Evolutionary conservation across 2,797 vertebrate species (phyloP), one percentile per base, ranked within the genome.

Genomic region (Lacerta bilineata): DNA sequence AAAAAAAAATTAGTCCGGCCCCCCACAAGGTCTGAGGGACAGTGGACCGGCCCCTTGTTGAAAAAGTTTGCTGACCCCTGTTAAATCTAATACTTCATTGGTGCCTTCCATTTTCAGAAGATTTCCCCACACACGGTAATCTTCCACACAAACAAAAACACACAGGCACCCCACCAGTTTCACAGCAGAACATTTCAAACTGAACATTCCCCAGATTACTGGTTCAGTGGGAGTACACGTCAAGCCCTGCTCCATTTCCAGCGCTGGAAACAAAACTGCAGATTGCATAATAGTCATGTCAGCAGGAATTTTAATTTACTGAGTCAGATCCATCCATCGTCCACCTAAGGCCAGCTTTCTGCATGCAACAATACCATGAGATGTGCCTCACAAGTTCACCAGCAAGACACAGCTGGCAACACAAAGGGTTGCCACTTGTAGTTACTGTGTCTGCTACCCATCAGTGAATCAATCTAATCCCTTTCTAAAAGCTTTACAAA

Each of bases 201-300:
- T 39, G 72, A 78, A 71, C 66, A 84, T 88, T 72, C 39, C 29
- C 68, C 69, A 75, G 59, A 46, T 85, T 41, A 66, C 76, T 41
- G 3, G 69, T 81, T 85, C 68, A 46, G 10, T 66, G 69, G 41
- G 88, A 81, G 41, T 75, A 0, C 25, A 36, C 6, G 33, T 55
- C 83, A 81, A 39, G 46, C 10, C 7, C n/a, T 9, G 69, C 55
- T 85, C 33, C 29, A 80, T 50, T 66, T 18, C 50, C 69, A 50
- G 41, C 7, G 23, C 23, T 25, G 83, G 85, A 85, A 89, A 68
- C 69, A 81, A 81, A 81, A 80, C 66, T 23, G 25, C 23, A 29
- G 18, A 29, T 68, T 80, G 83, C 69, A 17, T 46, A 81, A 85
- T 27, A 27, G 13, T 41, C 33, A 66, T 55, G 68, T n/a, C 23